Evolutionary conservation across 2,797 vertebrate species (phyloP).

Genomic region (Acipenser ruthenus): DNA sequence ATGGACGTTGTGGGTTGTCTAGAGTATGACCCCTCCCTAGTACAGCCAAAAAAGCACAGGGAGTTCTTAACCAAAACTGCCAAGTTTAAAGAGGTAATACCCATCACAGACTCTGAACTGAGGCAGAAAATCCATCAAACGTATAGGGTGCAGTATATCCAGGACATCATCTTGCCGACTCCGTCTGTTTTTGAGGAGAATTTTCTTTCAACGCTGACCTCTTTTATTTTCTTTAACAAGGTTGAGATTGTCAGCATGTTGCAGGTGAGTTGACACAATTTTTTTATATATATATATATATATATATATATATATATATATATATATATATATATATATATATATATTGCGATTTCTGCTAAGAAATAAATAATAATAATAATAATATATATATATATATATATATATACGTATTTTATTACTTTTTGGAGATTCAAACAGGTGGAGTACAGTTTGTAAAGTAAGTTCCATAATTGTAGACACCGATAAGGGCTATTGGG

Average conservation of each 20-base stretch:
- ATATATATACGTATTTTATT: no score
- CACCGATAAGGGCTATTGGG: no score
- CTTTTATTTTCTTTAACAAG: constrained; percentile 99
- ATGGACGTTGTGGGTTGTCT: constrained; percentile 99
- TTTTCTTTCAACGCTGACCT: constrained; percentile 96
- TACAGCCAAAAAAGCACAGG: constrained; percentile 89
- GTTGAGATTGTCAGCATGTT: constrained; percentile 99
- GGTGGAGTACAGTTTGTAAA: no score
- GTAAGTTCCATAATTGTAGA: no score
- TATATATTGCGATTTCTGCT: no score
- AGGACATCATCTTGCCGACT: constrained; percentile 98
- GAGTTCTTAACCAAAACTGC: constrained; percentile 98
- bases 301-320: no score
- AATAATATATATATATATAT: no score
- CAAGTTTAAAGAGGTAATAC: constrained; percentile 98
- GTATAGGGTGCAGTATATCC: constrained; percentile 98
- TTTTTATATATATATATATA: no score
- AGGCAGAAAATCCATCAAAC: constrained; percentile 99
- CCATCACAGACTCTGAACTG: constrained; percentile 97
- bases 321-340: no score
- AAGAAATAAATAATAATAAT: no score
- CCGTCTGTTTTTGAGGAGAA: constrained; percentile 98
- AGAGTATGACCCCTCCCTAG: constrained; percentile 91
- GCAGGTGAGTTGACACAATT: constrained; percentile 69
- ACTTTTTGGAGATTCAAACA: no score